Evolutionary conservation across 2,797 vertebrate species (phyloP).

Genomic region (Phoebastria nigripes): DNA sequence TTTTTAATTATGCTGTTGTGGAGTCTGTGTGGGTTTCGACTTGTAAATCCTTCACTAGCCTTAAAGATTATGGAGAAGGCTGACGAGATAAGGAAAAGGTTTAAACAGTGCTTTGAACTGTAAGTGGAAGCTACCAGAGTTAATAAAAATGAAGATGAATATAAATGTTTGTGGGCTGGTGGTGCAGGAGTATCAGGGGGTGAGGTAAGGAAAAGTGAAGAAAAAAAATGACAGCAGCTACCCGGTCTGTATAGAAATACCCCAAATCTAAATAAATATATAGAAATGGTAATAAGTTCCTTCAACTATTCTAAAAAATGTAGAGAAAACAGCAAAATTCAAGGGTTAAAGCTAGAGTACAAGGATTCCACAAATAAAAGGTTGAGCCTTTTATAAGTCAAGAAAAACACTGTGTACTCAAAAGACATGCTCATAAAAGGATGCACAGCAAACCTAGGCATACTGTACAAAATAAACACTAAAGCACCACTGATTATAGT

Average conservation of each 20-base stretch:
- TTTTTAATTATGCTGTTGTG: neutral
- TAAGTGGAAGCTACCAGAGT: neutral
- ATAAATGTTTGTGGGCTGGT: neutral
- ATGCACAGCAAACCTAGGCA: neutral
- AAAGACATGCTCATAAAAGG: neutral
- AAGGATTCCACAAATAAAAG: neutral
- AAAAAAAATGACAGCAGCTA: neutral
- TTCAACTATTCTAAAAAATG: neutral
- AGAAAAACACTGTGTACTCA: neutral
- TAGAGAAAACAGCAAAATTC: neutral
- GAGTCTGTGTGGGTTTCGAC: neutral
- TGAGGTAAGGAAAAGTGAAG: neutral
- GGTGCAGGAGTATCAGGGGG: fast-evolving
- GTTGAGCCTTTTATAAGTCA: neutral
- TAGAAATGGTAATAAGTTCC: neutral
- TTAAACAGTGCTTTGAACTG: neutral
- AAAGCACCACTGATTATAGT: neutral
- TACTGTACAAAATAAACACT: neutral
- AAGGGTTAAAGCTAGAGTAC: neutral
- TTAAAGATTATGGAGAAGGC: neutral
- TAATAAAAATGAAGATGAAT: neutral
- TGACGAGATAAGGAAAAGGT: neutral
- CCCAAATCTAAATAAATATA: neutral
- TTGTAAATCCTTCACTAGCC: neutral
- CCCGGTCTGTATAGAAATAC: neutral